Evolutionary conservation across 2,797 vertebrate genomes (phyloP).

Genomic region (Stomatorhinus walkeri): DNA sequence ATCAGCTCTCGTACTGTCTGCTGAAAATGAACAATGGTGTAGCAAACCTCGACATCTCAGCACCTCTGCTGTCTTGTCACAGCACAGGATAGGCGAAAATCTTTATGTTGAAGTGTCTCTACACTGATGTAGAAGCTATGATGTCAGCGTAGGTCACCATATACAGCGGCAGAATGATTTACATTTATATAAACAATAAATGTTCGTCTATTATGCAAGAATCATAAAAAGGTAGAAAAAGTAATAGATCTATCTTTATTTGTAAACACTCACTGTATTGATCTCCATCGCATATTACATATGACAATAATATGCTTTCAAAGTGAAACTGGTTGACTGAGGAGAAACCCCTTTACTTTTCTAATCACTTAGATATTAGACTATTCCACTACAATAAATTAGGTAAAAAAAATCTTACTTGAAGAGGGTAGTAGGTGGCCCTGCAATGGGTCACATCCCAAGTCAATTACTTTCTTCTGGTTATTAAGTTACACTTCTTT

Average conservation of each 20-base stretch:
- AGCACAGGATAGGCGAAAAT: not conserved
- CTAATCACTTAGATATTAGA: not conserved
- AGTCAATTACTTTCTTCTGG: not conserved
- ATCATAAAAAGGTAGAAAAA: slow-evolving; percentile 16
- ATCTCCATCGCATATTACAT: not conserved
- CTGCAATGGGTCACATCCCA: not conserved
- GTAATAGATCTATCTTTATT: not conserved
- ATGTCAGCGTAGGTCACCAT: not conserved
- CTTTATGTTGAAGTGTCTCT: not conserved
- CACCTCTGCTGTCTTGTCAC: not conserved
- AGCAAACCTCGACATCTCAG: not conserved
- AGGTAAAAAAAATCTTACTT: not conserved
- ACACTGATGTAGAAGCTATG: not conserved
- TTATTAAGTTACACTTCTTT: not conserved
- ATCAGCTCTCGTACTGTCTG: not conserved
- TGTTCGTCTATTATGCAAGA: not conserved
- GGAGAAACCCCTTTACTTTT: not conserved
- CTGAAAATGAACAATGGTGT: not conserved
- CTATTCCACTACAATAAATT: not conserved
- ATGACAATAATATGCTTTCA: not conserved
- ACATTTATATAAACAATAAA: not conserved
- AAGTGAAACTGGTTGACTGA: not conserved
- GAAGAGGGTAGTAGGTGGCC: not conserved
- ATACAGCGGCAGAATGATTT: not conserved
- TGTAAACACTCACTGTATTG: not conserved